These are phyloP conservation scores for Stratiolaelaps scimitus DNA, from an alignment of 1,140 invertebrate species.

Conservation along the genomic window DNA sequence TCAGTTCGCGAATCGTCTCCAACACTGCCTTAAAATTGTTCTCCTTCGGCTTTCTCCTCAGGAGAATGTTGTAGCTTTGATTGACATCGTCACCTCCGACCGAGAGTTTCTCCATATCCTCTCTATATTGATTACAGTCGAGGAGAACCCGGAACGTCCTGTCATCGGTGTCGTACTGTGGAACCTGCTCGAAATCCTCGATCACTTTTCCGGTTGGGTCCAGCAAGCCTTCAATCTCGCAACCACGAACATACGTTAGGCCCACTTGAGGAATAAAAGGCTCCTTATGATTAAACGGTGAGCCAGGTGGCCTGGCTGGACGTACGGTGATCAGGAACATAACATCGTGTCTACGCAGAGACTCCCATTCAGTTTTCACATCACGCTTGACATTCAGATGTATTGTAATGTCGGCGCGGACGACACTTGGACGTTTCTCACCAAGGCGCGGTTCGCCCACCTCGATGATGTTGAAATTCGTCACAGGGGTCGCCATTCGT, in stretches of 20 bases:
- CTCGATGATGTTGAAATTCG: constrained; percentile 86
- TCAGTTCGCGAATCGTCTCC: constrained; percentile 92
- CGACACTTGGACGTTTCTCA: constrained; percentile 82
- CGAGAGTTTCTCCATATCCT: constrained; percentile 70
- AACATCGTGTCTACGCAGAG: constrained; percentile 88
- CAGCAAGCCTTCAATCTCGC: constrained; percentile 98
- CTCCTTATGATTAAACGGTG: constrained; percentile 62
- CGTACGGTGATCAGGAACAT: constrained; percentile 87
- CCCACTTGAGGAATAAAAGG: constrained; percentile 83
- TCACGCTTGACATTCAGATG: constrained; percentile 76
- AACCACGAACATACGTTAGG: constrained; percentile 79
- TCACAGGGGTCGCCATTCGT: constrained; percentile 90
- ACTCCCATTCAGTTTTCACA: constrained; percentile 94
- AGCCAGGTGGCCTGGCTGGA: constrained; percentile 58
- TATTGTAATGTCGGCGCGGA: constrained; percentile 83
- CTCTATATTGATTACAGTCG: constrained; percentile 53
- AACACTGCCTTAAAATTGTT: constrained; percentile 98
- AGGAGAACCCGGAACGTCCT: constrained; percentile 85
- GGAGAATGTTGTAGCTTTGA: constrained; percentile 92
- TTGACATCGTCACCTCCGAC: constrained; percentile 69
- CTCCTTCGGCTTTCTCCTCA: constrained; percentile 94
- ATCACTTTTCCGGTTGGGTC: constrained; percentile 88
- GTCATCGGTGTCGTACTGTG: constrained; percentile 67
- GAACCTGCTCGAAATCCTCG: constrained; percentile 80
- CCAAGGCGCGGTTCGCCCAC: constrained; percentile 53